These are phyloP conservation scores for Cryptus viduatorius DNA, from an alignment of 2,888 invertebrate genomes.

Conservation along the genomic window DNA sequence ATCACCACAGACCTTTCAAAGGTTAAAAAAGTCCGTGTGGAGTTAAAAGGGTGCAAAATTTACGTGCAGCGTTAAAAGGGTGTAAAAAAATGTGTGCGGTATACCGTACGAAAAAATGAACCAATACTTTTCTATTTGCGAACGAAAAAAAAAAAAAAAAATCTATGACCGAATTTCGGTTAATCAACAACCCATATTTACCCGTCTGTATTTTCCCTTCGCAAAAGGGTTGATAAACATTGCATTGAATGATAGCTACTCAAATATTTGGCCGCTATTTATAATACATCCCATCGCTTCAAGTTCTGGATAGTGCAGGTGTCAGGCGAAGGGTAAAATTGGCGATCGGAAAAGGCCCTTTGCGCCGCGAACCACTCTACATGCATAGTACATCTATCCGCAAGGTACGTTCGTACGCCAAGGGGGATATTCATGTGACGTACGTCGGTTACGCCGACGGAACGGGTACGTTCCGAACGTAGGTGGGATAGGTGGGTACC, in stretches of 20 bases:
- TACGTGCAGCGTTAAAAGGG: too few relatives aligned
- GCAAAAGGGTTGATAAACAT: neutral
- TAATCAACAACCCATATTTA: too few relatives aligned
- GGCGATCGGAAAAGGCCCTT: constrained; percentile 15
- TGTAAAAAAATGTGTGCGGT: too few relatives aligned
- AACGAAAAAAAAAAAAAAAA: too few relatives aligned
- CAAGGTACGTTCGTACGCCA: constrained; percentile 1
- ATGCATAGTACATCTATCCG: neutral
- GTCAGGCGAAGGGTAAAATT: neutral
- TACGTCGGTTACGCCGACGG: constrained; percentile 4
- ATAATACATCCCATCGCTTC: neutral
- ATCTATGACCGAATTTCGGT: too few relatives aligned
- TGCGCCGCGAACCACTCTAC: neutral
- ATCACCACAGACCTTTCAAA: too few relatives aligned
- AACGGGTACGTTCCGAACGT: neutral
- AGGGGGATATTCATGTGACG: constrained; percentile 30
- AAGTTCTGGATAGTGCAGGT: neutral
- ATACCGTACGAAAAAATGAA: too few relatives aligned
- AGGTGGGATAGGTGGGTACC: constrained; percentile 12
- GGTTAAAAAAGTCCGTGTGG: too few relatives aligned
- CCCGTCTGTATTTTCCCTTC: neutral
- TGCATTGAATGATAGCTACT: neutral
- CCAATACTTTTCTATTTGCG: too few relatives aligned
- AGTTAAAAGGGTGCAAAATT: too few relatives aligned
- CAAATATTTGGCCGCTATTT: neutral